Percentiles rank a stretch among this genome's conserved stretches.
phyloP scores from a whole-genome alignment of 1,140 invertebrate genomes.

The Babylonia areolata region DNA sequence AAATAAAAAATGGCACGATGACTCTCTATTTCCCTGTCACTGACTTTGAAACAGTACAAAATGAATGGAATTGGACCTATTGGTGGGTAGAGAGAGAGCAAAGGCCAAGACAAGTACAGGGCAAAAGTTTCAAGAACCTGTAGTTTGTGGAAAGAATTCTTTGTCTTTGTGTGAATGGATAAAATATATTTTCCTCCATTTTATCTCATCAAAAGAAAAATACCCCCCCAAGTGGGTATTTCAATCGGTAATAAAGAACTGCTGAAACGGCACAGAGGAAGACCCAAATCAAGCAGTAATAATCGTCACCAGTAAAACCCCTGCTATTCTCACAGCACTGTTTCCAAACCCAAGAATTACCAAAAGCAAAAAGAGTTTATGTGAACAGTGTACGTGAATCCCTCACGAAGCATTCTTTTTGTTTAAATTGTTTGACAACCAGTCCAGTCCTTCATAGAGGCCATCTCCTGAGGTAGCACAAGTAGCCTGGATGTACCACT shows the following conservation, averaged over 20 bases:
- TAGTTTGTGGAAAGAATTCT: too few relatives aligned
- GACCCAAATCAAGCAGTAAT: background rate
- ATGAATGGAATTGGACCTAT: too few relatives aligned
- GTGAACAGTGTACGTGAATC: background rate
- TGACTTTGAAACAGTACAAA: too few relatives aligned
- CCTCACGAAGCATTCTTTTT: slow-evolving; percentile 15
- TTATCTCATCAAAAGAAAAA: too few relatives aligned
- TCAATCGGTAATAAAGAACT: background rate
- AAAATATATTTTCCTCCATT: too few relatives aligned
- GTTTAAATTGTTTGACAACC: slow-evolving; percentile 88
- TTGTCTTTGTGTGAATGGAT: too few relatives aligned
- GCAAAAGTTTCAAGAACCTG: too few relatives aligned
- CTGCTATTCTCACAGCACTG: background rate
- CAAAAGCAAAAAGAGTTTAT: background rate
- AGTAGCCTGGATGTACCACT: slow-evolving; percentile 98
- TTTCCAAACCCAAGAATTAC: background rate
- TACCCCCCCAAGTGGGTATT: too few relatives aligned
- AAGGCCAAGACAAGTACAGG: too few relatives aligned
- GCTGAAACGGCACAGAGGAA: background rate
- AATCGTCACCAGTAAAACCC: background rate
- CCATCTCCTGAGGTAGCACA: slow-evolving; percentile 98
- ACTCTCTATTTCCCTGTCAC: too few relatives aligned
- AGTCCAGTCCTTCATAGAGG: slow-evolving; percentile 98
- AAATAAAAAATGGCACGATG: too few relatives aligned
- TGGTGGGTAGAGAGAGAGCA: too few relatives aligned